phyloP scores from a whole-genome alignment of 1,140 invertebrate species.

The Anagrus nilaparvatae region DNA sequence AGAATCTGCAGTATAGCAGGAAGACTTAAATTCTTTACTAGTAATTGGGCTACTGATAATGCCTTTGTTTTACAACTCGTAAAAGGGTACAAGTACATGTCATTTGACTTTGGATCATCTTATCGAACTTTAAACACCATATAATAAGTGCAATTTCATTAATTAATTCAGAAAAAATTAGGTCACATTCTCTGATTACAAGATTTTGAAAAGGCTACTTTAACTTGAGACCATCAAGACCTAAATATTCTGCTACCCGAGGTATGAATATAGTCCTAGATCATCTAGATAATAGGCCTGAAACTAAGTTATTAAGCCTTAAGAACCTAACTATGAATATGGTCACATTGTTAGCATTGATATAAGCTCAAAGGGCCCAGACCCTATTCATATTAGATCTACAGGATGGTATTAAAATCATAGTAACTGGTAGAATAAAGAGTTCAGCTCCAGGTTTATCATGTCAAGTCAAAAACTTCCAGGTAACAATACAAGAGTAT shows the following conservation, averaged over 20 bases:
- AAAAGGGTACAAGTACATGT: no score
- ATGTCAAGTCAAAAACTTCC: no score
- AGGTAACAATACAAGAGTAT: no score
- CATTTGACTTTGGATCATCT: slow-evolving; percentile 14
- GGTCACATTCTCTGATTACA: slow-evolving; percentile 5
- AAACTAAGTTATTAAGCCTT: slow-evolving; percentile 9
- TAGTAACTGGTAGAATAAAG: no score
- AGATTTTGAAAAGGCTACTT: slow-evolving; percentile 24
- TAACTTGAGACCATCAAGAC: slow-evolving; percentile 17
- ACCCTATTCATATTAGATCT: no score
- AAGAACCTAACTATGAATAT: slow-evolving; percentile 16
- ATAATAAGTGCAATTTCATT: slow-evolving; percentile 19
- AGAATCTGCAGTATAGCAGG: no score
- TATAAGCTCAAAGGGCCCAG: slow-evolving; percentile 19
- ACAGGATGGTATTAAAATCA: no score
- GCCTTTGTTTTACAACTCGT: no score
- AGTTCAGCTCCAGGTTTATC: no score
- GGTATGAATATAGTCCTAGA: slow-evolving; percentile 22
- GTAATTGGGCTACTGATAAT: no score
- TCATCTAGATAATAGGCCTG: slow-evolving; percentile 14
- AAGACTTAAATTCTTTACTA: slow-evolving; percentile 11
- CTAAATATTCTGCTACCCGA: slow-evolving; percentile 25
- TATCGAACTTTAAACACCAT: slow-evolving; percentile 21
- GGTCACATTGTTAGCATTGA: slow-evolving; percentile 18
- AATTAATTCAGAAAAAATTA: slow-evolving; percentile 14